A percentile compares a stretch with the other conserved stretches of the same genome.
phyloP scores from a whole-genome alignment of 2,888 invertebrate species.

The Schrankia costaestrigalis region DNA sequence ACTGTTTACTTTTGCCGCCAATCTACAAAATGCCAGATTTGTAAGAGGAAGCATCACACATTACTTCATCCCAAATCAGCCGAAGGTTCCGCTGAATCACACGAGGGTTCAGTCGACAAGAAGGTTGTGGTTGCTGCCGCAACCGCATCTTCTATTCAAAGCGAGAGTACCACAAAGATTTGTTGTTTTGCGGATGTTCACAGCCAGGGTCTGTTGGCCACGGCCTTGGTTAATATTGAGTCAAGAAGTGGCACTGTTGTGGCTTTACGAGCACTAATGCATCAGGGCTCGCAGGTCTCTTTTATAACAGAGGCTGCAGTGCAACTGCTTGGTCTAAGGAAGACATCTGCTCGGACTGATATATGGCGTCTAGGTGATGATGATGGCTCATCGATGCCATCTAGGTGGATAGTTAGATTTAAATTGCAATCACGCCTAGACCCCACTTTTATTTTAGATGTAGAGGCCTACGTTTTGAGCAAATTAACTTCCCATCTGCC shows the following conservation, averaged over 20 bases:
- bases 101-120: not conserved
- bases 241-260: not conserved
- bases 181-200: not conserved
- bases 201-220: constrained; percentile 7
- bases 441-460: constrained; percentile 1
- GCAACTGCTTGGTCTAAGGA: constrained; percentile 2
- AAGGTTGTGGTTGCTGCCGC: not conserved
- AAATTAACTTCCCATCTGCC: not conserved
- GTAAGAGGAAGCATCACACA: not conserved
- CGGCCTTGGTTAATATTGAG: constrained; percentile 5
- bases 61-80: not conserved
- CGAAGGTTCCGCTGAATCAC: too few relatives aligned
- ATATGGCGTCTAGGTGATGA: constrained; percentile 5
- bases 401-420: not conserved
- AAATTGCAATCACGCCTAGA: constrained; percentile 3
- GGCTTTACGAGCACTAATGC: constrained; percentile 2
- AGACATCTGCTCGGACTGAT: not conserved
- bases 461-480: constrained; percentile 1
- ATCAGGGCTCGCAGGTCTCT: constrained; percentile 7
- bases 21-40: not conserved
- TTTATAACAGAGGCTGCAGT: constrained; percentile 3
- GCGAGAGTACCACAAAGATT: not conserved
- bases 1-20: not conserved
- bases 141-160: not conserved
- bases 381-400: not conserved